Base-by-base conservation (phyloP, 1,140 invertebrate species). In the Solenopsis invicta region DNA sequence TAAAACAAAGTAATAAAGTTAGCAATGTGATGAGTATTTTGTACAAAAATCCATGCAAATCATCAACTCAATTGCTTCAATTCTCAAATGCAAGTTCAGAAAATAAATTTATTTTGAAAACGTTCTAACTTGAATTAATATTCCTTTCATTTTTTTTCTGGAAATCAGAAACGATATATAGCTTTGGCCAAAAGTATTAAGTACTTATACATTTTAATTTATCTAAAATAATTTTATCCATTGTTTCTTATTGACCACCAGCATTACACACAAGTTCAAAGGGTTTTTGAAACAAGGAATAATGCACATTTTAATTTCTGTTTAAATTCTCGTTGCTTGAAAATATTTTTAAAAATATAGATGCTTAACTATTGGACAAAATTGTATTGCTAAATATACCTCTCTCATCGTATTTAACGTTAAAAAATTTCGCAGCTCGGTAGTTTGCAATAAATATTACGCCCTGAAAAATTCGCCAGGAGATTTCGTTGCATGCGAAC, bases 361-460 rank as follows among this genome's bases (percentile, higher is more conserved):
- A 8, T 41, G 41, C 3, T 8, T 41, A 41, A 41, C 41, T 8
- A 3, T 8, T 41, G 41, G 8, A 41, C 4, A 34, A 10, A 1
- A 13, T 18, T 45, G 59, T 24, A 59, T 56, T 74, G 8, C 16
- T 45, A 62, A 62, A 48, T 5, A 29, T 34, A 78, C 37, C 5
- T n/a, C n/a, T 48, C 16, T 24, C 18, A n/a, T 6, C 10, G n/a
- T 21, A 21, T 18, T 13, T 45, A 41, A 21, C 37, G 1, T 16
- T 18, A 13, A 29, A 37, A 54, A 80, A 21, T 78, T 52, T 21
- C n/a, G 21, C 29, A 78, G 29, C 13, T 21, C 10, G 21, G 13
- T 52, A 80, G 13, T 81, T 69, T 21, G 12, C 37, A 56, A 82
- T 59, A 59, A 82, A 59, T 74, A 48, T 9, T 34, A n/a, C 16